Percentiles rank a stretch among this genome's conserved stretches.
These are phyloP conservation scores for Mohoua ochrocephala DNA, from an alignment of 2,113 vertebrate species.

Conservation along the genomic window DNA sequence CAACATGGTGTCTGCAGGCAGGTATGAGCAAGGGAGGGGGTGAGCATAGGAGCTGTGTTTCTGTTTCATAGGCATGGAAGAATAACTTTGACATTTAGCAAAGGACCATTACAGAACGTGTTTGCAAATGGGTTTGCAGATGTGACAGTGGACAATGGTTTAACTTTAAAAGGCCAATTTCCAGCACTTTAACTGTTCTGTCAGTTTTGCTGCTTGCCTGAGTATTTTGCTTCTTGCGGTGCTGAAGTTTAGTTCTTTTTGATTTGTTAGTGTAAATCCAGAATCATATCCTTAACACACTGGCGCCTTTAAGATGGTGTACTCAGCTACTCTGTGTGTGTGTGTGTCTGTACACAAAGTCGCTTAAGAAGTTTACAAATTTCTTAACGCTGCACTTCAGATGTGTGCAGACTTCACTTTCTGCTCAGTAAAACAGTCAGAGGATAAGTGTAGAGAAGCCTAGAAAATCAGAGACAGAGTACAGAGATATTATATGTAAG, in stretches of 20 bases:
- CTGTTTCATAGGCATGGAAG: background rate
- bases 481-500: background rate
- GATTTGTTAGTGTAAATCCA: background rate
- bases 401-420: background rate
- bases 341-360: background rate
- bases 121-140: conserved; percentile 10
- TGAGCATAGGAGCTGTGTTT: background rate
- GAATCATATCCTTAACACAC: background rate
- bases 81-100: background rate
- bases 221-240: background rate
- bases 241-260: background rate
- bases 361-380: background rate
- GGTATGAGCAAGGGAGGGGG: background rate
- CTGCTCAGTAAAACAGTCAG: background rate
- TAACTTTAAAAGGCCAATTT: background rate
- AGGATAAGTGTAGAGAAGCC: background rate
- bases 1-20: background rate
- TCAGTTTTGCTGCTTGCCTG: background rate
- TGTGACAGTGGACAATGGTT: background rate
- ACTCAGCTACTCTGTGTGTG: background rate
- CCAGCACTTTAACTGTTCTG: background rate
- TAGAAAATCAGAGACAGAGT: background rate
- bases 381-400: background rate
- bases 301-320: background rate
- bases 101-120: background rate